phyloP scores from a whole-genome alignment of 1,140 invertebrate species.

The Cepaea nemoralis region DNA sequence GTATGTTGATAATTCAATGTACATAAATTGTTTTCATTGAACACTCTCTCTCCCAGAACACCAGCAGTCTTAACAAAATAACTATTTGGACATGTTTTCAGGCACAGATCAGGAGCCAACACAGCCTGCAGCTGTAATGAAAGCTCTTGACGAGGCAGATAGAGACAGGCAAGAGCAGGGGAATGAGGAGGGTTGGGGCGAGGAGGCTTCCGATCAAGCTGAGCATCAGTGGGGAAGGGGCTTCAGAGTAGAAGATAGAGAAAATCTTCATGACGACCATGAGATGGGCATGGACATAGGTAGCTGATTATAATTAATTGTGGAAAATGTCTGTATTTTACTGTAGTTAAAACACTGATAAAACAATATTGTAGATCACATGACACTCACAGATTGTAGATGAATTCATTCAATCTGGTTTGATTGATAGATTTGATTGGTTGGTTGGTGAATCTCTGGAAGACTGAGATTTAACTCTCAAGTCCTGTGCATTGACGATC shows the following conservation, averaged over 20 bases:
- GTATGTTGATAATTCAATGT: too few relatives aligned
- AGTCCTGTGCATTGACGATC: too few relatives aligned
- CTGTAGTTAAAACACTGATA: not conserved
- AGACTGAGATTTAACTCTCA: too few relatives aligned
- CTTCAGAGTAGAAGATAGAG: constrained; percentile 30
- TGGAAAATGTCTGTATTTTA: not conserved
- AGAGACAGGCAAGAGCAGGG: not conserved
- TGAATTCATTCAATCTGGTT: too few relatives aligned
- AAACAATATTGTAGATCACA: too few relatives aligned
- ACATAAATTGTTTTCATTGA: too few relatives aligned
- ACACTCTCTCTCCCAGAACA: too few relatives aligned
- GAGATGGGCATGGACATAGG: constrained; percentile 22
- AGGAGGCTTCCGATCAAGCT: not conserved
- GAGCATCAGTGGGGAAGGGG: constrained; percentile 51
- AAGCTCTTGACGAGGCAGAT: not conserved
- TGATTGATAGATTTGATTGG: too few relatives aligned
- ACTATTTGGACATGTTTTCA: not conserved
- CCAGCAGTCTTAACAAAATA: too few relatives aligned
- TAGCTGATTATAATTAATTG: not conserved
- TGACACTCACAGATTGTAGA: too few relatives aligned
- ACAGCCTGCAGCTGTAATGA: not conserved
- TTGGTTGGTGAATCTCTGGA: too few relatives aligned
- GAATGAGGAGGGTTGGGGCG: constrained; percentile 11
- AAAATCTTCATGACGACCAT: not conserved
- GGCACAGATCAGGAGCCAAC: not conserved